Conservation (phyloP, 37 sponge, comb jelly and placozoan species). For the Crambe crambe region DNA sequence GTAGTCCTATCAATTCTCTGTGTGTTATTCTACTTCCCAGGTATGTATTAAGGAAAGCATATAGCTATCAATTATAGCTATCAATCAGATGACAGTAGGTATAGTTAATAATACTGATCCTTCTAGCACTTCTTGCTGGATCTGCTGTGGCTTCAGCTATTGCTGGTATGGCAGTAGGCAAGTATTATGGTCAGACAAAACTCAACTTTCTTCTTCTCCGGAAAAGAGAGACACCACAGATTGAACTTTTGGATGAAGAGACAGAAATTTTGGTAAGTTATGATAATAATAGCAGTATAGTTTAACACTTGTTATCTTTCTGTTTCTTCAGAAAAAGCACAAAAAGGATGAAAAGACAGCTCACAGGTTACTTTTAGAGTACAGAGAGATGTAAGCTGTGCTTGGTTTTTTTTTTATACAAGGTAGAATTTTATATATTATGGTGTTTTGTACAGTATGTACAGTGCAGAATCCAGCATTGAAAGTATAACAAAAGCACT, state of each 20-base stretch:
- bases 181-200: constrained; percentile 31
- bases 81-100: no score
- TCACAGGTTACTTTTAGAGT: constrained; percentile 20
- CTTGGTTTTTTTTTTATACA: no score
- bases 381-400: constrained; percentile 15
- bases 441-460: constrained; percentile 4
- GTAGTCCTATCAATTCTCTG: constrained; percentile 6
- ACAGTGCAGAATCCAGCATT: constrained; percentile 9
- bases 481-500: not conserved
- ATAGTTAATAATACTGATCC: not conserved
- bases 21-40: constrained; percentile 34
- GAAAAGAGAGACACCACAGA: constrained; percentile 4
- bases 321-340: not conserved
- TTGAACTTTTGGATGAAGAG: constrained; percentile 24
- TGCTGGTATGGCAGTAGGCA: constrained; percentile 32
- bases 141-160: constrained; percentile 1
- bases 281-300: not conserved
- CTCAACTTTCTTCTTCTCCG: not conserved
- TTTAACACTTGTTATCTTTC: not conserved
- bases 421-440: no score
- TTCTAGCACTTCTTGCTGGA: constrained; percentile 15
- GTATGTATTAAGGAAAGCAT: constrained; percentile 16
- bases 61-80: not conserved
- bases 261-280: constrained; percentile 10
- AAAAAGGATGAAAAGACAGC: constrained; percentile 21